phyloP scores from a whole-genome alignment of 92 coral and sea anemone genomes.

The Ricordea florida region DNA sequence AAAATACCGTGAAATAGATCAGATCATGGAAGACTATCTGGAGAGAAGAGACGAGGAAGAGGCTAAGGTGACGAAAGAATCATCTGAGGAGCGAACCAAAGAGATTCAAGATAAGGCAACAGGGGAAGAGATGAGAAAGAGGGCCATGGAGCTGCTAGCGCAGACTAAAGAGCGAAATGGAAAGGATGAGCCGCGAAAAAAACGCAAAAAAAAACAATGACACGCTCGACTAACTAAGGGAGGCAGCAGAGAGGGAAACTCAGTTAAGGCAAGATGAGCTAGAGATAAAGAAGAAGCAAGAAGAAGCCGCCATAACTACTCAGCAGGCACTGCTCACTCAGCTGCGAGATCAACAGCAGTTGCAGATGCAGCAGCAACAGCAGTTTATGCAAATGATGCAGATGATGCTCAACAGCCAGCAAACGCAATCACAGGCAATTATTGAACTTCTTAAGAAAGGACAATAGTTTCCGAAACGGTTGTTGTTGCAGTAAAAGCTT shows the following conservation, averaged over 20 bases:
- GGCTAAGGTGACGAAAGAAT: too few species aligned
- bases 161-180: background rate
- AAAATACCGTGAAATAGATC: slow-evolving; percentile 1
- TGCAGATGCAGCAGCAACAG: slow-evolving; percentile 40
- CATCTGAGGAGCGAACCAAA: too few species aligned
- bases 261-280: too few species aligned
- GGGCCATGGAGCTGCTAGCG: background rate
- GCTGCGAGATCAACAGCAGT: too few species aligned
- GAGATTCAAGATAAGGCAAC: too few species aligned
- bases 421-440: slow-evolving; percentile 14
- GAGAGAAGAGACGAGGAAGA: slow-evolving; percentile 29
- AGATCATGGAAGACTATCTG: slow-evolving; percentile 20
- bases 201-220: too few species aligned
- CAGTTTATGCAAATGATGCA: slow-evolving; percentile 8
- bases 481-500: too few species aligned
- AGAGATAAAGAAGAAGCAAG: background rate
- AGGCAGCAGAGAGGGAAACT: too few species aligned
- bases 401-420: slow-evolving; percentile 20
- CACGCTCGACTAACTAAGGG: too few species aligned
- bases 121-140: background rate
- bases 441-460: background rate
- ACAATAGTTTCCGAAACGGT: background rate
- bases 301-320: too few species aligned
- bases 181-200: too few species aligned
- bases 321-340: too few species aligned